Conservation (phyloP, 2,113 vertebrate species). For the Astatoreochromis straeleni region DNA sequence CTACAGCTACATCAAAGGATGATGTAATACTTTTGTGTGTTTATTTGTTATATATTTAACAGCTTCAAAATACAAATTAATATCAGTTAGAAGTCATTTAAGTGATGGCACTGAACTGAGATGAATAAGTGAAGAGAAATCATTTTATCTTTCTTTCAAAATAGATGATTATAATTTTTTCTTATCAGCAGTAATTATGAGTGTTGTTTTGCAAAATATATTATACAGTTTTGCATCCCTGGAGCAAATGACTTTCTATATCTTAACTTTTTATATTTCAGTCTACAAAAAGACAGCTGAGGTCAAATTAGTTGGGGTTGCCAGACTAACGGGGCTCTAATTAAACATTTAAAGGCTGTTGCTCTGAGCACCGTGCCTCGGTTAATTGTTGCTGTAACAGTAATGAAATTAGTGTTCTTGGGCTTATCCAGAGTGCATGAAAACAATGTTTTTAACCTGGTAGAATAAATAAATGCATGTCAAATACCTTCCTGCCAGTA, state of each 20-base stretch:
- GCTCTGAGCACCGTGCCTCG: neutral
- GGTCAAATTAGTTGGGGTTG: neutral
- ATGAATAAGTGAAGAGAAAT: neutral
- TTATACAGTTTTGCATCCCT: neutral
- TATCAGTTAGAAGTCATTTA: neutral
- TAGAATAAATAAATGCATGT: neutral
- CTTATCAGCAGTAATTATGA: neutral
- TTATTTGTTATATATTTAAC: neutral
- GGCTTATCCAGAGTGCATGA: neutral
- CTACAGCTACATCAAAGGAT: neutral
- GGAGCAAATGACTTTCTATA: neutral
- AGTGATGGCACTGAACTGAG: neutral
- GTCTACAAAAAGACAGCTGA: neutral
- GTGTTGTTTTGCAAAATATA: rapidly evolving
- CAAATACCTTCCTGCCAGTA: neutral
- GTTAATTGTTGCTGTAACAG: neutral
- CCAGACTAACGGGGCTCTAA: neutral
- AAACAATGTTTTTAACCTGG: neutral
- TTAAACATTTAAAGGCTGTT: neutral
- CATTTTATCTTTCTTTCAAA: neutral
- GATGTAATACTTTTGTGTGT: neutral
- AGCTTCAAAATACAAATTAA: neutral
- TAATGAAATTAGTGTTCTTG: neutral
- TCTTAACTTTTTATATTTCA: neutral
- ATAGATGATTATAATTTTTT: neutral